Evolutionary conservation across 2,797 vertebrate species (phyloP), one percentile per base, ranked within the genome.

Genomic region (Pyrocephalus nanus): DNA sequence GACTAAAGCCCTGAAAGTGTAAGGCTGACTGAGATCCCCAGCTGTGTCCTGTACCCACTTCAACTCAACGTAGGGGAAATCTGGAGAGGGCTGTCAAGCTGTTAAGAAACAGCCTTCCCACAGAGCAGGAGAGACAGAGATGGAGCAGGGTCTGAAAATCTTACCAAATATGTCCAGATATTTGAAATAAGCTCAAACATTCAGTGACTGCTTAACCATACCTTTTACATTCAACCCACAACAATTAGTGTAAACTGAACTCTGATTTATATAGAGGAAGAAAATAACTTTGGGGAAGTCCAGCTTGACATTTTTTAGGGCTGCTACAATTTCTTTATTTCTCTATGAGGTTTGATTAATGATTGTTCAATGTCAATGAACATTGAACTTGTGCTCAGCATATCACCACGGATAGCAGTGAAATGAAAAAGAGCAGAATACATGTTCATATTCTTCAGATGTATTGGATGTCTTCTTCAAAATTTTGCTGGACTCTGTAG

Each of bases 101-200:
- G 92, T 67, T 95, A 90, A 92, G 91, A 94, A 95, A 78, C 79
- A 96, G 95, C 92, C 85, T 96, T 96, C 95, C 95, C 93, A 92
- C 93, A 91, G 96, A 96, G 95, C 79, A 93, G 89, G 90, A 94
- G 95, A 96, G 95, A 95, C 95, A 92, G 79, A 92, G 82, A 96
- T 83, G 89, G 70, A 96, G 62, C 82, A 92, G 82, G 34, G 91
- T 81, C 87, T 96, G 85, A 86, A 96, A 93, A 94, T 93, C 84
- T 90, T 96, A 96, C 96, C 93, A 94, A 96, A 95, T 96, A 96
- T 92, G 94, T 96, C 87, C 89, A 96, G 93, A 89, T 76, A 93
- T 86, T 96, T 88, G 86, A 96, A 95, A 94, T 88, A 92, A 93
- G 25, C 92, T 93, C 88, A 88, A 92, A 94, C 77, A 87, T 85